Evolutionary conservation across 2,113 vertebrate species (phyloP).

Genomic region (Hypomesus transpacificus): DNA sequence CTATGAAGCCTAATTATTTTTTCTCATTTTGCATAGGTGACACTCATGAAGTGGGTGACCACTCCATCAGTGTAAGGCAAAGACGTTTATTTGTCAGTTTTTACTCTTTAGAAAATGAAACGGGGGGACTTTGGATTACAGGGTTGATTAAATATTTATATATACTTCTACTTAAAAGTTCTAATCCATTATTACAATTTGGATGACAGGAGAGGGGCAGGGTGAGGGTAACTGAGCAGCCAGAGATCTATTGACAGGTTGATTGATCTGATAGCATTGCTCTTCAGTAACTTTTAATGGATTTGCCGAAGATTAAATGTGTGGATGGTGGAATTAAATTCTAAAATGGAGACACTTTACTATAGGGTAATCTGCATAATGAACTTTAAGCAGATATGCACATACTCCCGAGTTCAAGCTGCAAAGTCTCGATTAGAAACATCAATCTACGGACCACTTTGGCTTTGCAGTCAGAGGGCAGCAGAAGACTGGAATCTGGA

Average conservation of each 20-base stretch:
- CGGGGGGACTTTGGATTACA: no score
- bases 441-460: conserved; percentile 24
- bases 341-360: conserved; percentile 21
- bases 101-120: no score
- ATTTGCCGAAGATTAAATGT: conserved; percentile 26
- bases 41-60: no score
- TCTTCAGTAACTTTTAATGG: conserved; percentile 47
- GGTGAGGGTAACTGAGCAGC: neutral
- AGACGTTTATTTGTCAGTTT: no score
- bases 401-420: conserved; percentile 11
- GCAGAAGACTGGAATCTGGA: neutral
- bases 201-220: conserved; percentile 13
- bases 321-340: conserved; percentile 37
- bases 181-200: conserved; percentile 6
- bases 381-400: conserved; percentile 29
- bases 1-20: no score
- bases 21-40: no score
- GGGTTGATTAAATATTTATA: neutral
- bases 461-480: conserved; percentile 2
- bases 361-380: conserved; percentile 34
- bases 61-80: no score
- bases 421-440: conserved; percentile 21
- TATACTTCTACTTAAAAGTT: neutral
- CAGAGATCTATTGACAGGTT: conserved; percentile 30
- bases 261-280: conserved; percentile 35